These are phyloP conservation scores for Diachasmimorpha longicaudata DNA, from an alignment of 1,140 invertebrate species.

Conservation along the genomic window DNA sequence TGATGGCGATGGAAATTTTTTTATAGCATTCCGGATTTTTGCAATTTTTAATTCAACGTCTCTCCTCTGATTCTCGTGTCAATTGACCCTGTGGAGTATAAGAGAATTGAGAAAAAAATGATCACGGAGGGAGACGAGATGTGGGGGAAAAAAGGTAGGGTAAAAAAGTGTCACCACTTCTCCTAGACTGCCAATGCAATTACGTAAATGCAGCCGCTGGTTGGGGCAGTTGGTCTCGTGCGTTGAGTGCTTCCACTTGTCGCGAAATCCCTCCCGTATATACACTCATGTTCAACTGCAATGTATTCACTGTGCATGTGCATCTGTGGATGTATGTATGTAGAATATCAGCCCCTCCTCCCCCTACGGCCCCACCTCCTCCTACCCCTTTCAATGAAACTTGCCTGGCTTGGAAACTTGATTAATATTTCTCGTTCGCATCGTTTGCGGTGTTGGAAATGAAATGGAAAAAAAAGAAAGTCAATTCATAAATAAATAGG, in stretches of 20 bases:
- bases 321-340: neutral
- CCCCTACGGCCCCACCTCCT: no score
- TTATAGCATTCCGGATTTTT: neutral
- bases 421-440: neutral
- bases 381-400: neutral
- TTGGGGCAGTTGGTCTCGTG: constrained; percentile 8
- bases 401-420: constrained; percentile 3
- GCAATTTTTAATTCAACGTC: neutral
- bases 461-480: neutral
- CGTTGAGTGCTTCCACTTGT: constrained; percentile 10
- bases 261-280: neutral
- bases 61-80: neutral
- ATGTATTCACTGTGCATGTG: neutral
- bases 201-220: constrained; percentile 10
- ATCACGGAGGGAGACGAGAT: neutral
- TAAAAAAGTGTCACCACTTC: constrained; percentile 1
- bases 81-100: neutral
- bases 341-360: neutral
- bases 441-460: neutral
- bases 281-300: neutral
- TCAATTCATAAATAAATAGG: neutral
- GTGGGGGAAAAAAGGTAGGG: neutral
- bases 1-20: neutral
- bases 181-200: constrained; percentile 6
- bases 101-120: neutral